Percentiles rank a stretch among this genome's conserved stretches.
Conservation (phyloP, 2,888 invertebrate genomes). For the Resseliella maxima region DNA sequence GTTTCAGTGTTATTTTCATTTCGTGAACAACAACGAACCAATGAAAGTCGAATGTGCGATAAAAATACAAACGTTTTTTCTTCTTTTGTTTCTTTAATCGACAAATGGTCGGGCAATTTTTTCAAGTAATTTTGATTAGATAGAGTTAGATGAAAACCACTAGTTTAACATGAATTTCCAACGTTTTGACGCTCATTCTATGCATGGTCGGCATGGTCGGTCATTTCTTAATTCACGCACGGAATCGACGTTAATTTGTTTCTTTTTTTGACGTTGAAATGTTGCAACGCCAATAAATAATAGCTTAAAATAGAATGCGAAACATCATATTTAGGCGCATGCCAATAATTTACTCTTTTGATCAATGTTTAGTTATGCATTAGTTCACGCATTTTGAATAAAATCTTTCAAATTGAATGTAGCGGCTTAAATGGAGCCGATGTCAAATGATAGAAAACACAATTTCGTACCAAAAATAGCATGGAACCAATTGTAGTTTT, state of each 20-base stretch:
- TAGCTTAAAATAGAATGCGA: constrained; percentile 15
- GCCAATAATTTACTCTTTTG: neutral
- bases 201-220: constrained; percentile 4
- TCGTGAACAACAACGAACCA: neutral
- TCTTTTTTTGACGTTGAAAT: neutral
- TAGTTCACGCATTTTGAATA: neutral
- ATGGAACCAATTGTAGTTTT: neutral
- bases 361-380: neutral
- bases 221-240: neutral
- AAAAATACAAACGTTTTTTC: neutral
- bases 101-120: neutral
- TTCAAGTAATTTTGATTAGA: neutral
- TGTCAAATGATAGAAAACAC: neutral
- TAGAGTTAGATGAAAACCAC: neutral
- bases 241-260: neutral
- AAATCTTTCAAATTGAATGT: neutral
- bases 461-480: neutral
- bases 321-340: constrained; percentile 29
- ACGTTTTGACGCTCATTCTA: neutral
- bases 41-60: neutral
- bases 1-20: neutral
- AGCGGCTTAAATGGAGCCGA: neutral
- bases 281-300: neutral
- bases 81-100: neutral
- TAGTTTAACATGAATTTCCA: neutral